Evolutionary conservation across 2,113 vertebrate genomes (phyloP).

Genomic region (Hypomesus transpacificus): DNA sequence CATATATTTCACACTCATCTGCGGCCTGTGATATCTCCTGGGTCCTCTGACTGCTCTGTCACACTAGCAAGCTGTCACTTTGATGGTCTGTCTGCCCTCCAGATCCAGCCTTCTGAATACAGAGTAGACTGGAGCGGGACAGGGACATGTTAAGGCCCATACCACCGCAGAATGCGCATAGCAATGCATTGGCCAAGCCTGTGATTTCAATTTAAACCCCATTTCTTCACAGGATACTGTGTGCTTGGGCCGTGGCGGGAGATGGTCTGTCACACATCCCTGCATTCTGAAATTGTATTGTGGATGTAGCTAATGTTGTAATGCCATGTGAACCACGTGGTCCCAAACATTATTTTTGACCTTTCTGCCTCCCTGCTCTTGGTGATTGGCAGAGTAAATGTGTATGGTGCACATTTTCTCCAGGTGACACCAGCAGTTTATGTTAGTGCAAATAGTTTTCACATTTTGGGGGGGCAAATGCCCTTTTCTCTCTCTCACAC

Average conservation of each 20-base stretch:
- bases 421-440: neutral
- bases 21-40: constrained; percentile 13
- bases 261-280: constrained; percentile 5
- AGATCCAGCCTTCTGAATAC: neutral
- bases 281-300: neutral
- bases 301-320: neutral
- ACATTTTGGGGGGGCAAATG: too few relatives aligned
- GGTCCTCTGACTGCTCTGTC: constrained; percentile 8
- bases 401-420: neutral
- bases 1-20: constrained; percentile 25
- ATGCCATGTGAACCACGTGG: neutral
- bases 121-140: neutral
- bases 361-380: neutral
- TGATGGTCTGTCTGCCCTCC: constrained; percentile 12
- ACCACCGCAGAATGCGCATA: neutral
- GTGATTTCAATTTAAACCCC: constrained; percentile 7
- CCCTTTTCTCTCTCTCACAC: too few relatives aligned
- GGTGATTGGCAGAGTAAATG: neutral
- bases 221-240: neutral
- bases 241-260: neutral
- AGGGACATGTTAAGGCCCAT: constrained; percentile 1
- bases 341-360: constrained; percentile 9
- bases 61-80: constrained; percentile 13
- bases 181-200: constrained; percentile 4
- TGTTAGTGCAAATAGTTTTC: neutral